Conservation (phyloP, 1,140 invertebrate species). For the Harpegnathos saltator region DNA sequence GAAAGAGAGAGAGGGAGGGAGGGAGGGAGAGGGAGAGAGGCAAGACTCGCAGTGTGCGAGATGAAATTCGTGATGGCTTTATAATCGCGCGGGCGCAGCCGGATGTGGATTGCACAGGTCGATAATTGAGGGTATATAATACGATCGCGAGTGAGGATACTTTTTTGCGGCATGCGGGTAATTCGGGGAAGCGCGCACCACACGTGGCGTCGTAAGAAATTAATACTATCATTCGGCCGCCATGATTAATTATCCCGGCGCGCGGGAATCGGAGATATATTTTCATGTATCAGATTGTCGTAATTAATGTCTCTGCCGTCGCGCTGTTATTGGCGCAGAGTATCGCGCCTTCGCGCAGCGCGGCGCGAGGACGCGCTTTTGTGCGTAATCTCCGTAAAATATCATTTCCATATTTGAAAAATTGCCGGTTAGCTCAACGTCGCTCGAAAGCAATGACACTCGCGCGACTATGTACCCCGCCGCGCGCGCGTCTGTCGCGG, state of each 20-base stretch:
- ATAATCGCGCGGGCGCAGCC: conserved; percentile 16
- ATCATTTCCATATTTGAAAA: conserved; percentile 44
- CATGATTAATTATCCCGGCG: conserved; percentile 65
- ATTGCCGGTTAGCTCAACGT: conserved; percentile 6
- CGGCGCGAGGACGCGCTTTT: background rate
- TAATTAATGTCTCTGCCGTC: conserved; percentile 65
- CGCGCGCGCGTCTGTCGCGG: background rate
- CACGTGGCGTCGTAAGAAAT: conserved; percentile 49
- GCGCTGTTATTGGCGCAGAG: conserved; percentile 11
- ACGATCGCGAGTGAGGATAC: conserved; percentile 20
- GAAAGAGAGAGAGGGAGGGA: no score
- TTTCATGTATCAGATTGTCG: conserved; percentile 62
- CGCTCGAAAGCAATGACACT: background rate
- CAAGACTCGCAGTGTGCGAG: no score
- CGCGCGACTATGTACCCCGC: background rate
- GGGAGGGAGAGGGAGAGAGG: no score
- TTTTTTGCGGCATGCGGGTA: conserved; percentile 27
- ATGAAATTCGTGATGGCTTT: conserved; percentile 30
- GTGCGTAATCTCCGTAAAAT: conserved; percentile 31
- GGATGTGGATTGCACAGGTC: conserved; percentile 22
- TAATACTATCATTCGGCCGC: conserved; percentile 69
- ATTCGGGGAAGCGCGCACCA: conserved; percentile 21
- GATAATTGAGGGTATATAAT: conserved; percentile 48
- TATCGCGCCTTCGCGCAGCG: conserved; percentile 31
- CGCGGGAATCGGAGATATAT: conserved; percentile 48